Conservation (phyloP, 2,113 vertebrate genomes). For the Ascaphus truei region DNA sequence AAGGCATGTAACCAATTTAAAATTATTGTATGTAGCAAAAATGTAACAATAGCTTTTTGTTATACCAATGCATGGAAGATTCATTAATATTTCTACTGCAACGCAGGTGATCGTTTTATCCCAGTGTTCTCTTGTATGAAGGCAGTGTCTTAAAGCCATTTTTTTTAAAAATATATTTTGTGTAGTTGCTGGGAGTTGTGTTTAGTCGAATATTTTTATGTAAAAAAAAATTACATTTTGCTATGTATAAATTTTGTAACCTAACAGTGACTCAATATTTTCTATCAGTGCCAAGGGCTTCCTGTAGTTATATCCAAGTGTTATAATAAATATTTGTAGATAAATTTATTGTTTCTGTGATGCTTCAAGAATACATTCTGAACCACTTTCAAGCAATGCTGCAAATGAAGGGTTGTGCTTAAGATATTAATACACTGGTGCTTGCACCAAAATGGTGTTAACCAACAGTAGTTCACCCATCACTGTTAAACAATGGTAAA, state of each 20-base stretch:
- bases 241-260: slow-evolving; percentile 98
- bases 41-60: slow-evolving; percentile 76
- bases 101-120: slow-evolving; percentile 86
- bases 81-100: slow-evolving; percentile 66
- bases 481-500: too few relatives aligned
- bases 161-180: slow-evolving; percentile 74
- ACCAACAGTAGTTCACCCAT: too few relatives aligned
- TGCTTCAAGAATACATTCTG: slow-evolving; percentile 47
- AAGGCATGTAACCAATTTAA: slow-evolving; percentile 56
- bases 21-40: slow-evolving; percentile 68
- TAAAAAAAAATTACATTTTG: slow-evolving; percentile 87
- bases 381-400: too few relatives aligned
- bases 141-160: slow-evolving; percentile 79
- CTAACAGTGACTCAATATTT: slow-evolving; percentile 89
- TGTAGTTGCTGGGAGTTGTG: slow-evolving; percentile 68
- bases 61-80: slow-evolving; percentile 82
- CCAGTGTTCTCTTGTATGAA: slow-evolving; percentile 76
- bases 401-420: too few relatives aligned
- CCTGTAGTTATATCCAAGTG: slow-evolving; percentile 80
- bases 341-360: slow-evolving; percentile 47
- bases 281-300: slow-evolving; percentile 87
- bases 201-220: slow-evolving; percentile 86
- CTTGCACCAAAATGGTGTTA: too few relatives aligned
- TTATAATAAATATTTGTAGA: slow-evolving; percentile 79
- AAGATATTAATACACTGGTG: too few relatives aligned